Evolutionary conservation across 2,797 vertebrate genomes (phyloP), one percentile per base, ranked within the genome.

Genomic region (Premnoplex brunnescens): DNA sequence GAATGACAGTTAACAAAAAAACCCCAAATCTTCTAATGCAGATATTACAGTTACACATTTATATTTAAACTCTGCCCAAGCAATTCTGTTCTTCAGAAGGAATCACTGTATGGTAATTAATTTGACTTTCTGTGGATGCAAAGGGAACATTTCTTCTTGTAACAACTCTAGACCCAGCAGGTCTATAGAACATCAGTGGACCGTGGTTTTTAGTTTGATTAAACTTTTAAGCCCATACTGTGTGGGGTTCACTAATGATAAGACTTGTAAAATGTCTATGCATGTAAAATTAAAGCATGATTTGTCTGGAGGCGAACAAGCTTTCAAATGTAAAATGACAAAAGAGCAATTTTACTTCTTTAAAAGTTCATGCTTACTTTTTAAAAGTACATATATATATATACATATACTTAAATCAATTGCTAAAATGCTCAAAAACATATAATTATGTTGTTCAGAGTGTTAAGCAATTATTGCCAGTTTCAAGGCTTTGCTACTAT

Each of bases 401-500:
- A 22, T 36, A 36, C 36, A 36, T 37, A 62, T 82, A 71, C 75
- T 92, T 71, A 95, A 97, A 93, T 96, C 72, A 82, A n/a, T 73
- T 72, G 32, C 21, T 91, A 95, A 95, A 97, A 86, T 96, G 16
- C 8, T 71, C 60, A 89, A 93, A 94, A 92, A 63, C 88, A 64
- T 79, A 41, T 79, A 96, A 96, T 97, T 95, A 83, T 37, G n/a
- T 96, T 95, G 67, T 93, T 97, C 85, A 62, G 91, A 92, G 28
- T 76, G 63, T 85, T 96, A 95, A 89, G 92, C 60, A 97, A 97
- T 96, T 97, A 97, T 97, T 96, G 85, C 77, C 60, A 48, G 81
- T 94, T 96, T 96, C 89, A 95, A 89, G 88, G 73, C 39, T 89
- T 96, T 86, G 36, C 63, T 86, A 55, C 85, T 89, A 23, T 94